Evolutionary conservation across 1,140 invertebrate genomes (phyloP).

Genomic region (Drosophila subpulchrella): DNA sequence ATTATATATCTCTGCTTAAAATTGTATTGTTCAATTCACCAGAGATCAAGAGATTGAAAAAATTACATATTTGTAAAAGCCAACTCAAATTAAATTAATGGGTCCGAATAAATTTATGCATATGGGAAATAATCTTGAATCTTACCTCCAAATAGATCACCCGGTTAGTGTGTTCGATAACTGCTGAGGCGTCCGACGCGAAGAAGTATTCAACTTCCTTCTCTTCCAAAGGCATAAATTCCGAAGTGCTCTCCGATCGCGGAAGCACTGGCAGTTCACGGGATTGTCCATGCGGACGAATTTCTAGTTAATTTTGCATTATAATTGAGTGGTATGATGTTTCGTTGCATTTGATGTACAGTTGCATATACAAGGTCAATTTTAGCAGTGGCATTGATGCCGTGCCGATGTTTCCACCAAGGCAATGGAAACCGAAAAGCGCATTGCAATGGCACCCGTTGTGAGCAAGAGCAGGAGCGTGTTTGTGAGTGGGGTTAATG

Average conservation of each 20-base stretch:
- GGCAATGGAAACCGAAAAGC: slow-evolving; percentile 26
- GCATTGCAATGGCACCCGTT: slow-evolving; percentile 9
- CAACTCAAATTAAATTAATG: background rate
- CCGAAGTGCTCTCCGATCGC: slow-evolving; percentile 93
- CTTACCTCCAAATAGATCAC: slow-evolving; percentile 95
- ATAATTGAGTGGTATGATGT: slow-evolving; percentile 34
- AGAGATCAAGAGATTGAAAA: no score
- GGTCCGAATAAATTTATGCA: background rate
- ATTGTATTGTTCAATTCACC: no score
- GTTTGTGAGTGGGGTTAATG: slow-evolving; percentile 23
- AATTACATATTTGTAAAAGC: no score
- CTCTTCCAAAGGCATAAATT: slow-evolving; percentile 95
- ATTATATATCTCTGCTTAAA: no score
- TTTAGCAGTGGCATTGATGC: slow-evolving; percentile 18
- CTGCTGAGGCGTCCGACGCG: slow-evolving; percentile 98
- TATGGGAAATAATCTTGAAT: background rate
- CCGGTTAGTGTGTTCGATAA: slow-evolving; percentile 99
- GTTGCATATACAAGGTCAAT: slow-evolving; percentile 29
- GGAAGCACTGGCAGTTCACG: slow-evolving; percentile 87
- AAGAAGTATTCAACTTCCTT: slow-evolving; percentile 99
- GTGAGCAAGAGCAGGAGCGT: slow-evolving; percentile 21
- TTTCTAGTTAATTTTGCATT: slow-evolving; percentile 88
- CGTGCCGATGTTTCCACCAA: slow-evolving; percentile 22
- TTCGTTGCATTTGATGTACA: slow-evolving; percentile 30
- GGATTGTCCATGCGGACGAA: slow-evolving; percentile 88